A percentile compares a stretch with the other conserved stretches of the same genome.
Evolutionary conservation across 2,888 invertebrate genomes (phyloP).

Genomic region (Trichopoda pennipes): DNA sequence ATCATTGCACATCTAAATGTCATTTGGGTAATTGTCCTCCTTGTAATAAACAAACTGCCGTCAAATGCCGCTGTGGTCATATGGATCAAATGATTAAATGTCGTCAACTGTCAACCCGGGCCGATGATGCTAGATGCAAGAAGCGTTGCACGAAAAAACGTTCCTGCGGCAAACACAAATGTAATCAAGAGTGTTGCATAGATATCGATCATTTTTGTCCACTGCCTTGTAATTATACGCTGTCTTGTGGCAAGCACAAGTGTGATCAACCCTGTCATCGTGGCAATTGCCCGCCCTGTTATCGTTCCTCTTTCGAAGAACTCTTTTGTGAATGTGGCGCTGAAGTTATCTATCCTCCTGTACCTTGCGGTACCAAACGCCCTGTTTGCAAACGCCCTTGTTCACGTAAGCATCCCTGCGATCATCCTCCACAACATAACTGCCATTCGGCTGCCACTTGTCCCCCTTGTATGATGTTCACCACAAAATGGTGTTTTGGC

Average conservation of each 20-base stretch:
- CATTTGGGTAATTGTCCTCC: conserved; percentile 89
- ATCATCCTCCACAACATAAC: conserved; percentile 90
- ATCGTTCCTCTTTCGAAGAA: conserved; percentile 91
- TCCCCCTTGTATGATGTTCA: conserved; percentile 93
- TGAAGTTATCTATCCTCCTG: conserved; percentile 92
- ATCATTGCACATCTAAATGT: conserved; percentile 84
- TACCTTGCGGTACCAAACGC: conserved; percentile 94
- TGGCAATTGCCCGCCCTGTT: conserved; percentile 90
- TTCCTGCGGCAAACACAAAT: conserved; percentile 93
- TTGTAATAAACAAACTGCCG: conserved; percentile 88
- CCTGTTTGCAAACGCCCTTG: conserved; percentile 91
- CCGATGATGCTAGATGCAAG: conserved; percentile 91
- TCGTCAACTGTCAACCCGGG: conserved; percentile 85
- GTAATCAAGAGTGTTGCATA: conserved; percentile 94
- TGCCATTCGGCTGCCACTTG: conserved; percentile 89
- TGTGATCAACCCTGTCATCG: conserved; percentile 95
- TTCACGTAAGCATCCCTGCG: conserved; percentile 88
- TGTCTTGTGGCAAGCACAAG: conserved; percentile 93
- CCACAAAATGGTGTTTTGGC: conserved; percentile 92
- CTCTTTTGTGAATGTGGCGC: conserved; percentile 94
- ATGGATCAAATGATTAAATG: conserved; percentile 92
- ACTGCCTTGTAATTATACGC: conserved; percentile 88
- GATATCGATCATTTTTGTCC: conserved; percentile 93
- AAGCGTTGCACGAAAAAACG: conserved; percentile 94
- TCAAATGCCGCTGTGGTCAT: conserved; percentile 92